Conservation (phyloP, 2,888 invertebrate genomes). For the Malachius bipustulatus region DNA sequence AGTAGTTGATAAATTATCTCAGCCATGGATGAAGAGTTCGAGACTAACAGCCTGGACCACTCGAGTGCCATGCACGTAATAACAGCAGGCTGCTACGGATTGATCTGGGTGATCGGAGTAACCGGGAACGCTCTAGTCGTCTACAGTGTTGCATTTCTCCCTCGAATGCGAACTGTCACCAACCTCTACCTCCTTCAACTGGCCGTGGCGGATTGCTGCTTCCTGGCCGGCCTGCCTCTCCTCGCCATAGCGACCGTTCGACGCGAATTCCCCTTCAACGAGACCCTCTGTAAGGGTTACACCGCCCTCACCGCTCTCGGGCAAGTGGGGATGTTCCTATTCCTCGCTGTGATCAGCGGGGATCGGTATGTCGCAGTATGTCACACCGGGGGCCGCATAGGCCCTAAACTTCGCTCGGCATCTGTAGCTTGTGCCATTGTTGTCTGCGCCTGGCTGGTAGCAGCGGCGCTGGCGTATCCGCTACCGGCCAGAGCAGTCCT, state of each 20-base stretch:
- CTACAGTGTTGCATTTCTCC: not conserved
- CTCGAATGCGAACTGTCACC: not conserved
- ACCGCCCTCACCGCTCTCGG: not conserved
- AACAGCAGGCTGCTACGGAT: too few relatives aligned
- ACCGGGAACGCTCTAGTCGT: not conserved
- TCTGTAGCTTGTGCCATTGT: not conserved
- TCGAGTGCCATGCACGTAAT: too few relatives aligned
- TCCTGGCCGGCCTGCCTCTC: not conserved
- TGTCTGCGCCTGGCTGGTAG: not conserved
- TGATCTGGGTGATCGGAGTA: not conserved
- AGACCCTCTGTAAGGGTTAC: not conserved
- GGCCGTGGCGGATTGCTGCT: not conserved
- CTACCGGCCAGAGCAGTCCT: too few relatives aligned
- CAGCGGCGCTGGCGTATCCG: too few relatives aligned
- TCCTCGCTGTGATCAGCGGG: not conserved
- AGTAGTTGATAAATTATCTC: too few relatives aligned
- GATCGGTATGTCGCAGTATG: too few relatives aligned
- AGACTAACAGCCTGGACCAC: too few relatives aligned
- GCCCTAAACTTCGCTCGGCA: not conserved
- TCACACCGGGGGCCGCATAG: too few relatives aligned
- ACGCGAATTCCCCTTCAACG: not conserved
- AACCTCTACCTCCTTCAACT: not conserved
- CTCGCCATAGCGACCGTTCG: not conserved
- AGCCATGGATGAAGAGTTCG: too few relatives aligned
- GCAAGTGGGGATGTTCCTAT: not conserved